These are phyloP conservation scores for Agrochola macilenta DNA, from an alignment of 2,888 invertebrate species.

Conservation along the genomic window DNA sequence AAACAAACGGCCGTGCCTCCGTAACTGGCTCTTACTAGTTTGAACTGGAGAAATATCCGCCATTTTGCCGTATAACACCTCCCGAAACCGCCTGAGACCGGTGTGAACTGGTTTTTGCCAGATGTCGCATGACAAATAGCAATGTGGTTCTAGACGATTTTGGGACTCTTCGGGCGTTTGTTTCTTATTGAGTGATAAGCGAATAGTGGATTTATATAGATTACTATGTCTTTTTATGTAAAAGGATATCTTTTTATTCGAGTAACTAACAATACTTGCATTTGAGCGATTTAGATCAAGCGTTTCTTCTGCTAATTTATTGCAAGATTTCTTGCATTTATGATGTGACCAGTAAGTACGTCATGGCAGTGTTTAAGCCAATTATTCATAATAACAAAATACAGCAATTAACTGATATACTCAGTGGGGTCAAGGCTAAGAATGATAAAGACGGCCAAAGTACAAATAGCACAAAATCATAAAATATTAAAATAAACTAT, in stretches of 20 bases:
- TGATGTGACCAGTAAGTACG: background rate
- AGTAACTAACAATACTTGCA: background rate
- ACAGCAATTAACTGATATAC: too few relatives aligned
- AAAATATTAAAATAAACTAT: background rate
- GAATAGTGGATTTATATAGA: slow-evolving; percentile 42
- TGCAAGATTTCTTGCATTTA: background rate
- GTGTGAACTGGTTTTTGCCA: slow-evolving; percentile 79
- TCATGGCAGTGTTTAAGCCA: background rate
- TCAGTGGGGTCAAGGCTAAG: background rate
- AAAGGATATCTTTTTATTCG: too few relatives aligned
- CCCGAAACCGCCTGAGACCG: slow-evolving; percentile 73
- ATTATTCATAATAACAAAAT: too few relatives aligned
- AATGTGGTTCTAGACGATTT: slow-evolving; percentile 83
- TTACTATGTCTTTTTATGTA: background rate
- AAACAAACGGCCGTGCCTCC: slow-evolving; percentile 71
- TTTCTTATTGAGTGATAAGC: slow-evolving; percentile 55
- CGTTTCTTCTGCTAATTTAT: background rate
- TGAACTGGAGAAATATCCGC: slow-evolving; percentile 67
- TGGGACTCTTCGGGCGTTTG: slow-evolving; percentile 62
- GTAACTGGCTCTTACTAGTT: slow-evolving; percentile 68
- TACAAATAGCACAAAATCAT: background rate
- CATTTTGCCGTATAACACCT: slow-evolving; percentile 70
- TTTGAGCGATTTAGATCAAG: background rate
- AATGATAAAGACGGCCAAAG: background rate
- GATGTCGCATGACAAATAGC: slow-evolving; percentile 85